phyloP scores from a whole-genome alignment of 2,113 vertebrate genomes.

The Pelobates fuscus region DNA sequence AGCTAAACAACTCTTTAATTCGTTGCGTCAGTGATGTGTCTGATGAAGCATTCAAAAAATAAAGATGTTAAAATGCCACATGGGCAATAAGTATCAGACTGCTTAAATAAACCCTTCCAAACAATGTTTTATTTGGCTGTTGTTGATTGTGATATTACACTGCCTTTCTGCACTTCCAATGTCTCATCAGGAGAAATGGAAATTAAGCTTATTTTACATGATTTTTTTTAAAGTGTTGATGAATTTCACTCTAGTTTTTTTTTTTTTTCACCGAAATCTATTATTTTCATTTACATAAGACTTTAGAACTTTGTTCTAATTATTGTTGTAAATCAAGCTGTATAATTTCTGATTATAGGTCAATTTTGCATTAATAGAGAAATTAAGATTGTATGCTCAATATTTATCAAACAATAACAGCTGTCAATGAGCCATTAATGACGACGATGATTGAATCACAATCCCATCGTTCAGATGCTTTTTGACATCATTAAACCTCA shows the following conservation, averaged over 20 bases:
- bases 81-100: neutral
- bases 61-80: neutral
- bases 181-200: neutral
- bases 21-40: neutral
- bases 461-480: too few relatives aligned
- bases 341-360: too few relatives aligned
- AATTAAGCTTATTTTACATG: neutral
- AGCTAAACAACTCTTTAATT: neutral
- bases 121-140: neutral
- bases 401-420: too few relatives aligned
- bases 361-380: too few relatives aligned
- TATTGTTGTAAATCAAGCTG: too few relatives aligned
- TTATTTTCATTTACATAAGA: too few relatives aligned
- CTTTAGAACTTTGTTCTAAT: too few relatives aligned
- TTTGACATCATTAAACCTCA: too few relatives aligned
- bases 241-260: neutral
- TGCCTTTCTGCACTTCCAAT: neutral
- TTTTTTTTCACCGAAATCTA: too few relatives aligned
- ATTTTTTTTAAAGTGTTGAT: neutral
- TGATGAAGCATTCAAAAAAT: neutral
- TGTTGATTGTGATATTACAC: neutral
- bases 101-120: neutral
- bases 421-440: too few relatives aligned
- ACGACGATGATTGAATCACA: too few relatives aligned
- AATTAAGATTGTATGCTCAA: too few relatives aligned